Evolutionary conservation across 2,113 vertebrate species (phyloP).

Genomic region (Pelecanus crispus): DNA sequence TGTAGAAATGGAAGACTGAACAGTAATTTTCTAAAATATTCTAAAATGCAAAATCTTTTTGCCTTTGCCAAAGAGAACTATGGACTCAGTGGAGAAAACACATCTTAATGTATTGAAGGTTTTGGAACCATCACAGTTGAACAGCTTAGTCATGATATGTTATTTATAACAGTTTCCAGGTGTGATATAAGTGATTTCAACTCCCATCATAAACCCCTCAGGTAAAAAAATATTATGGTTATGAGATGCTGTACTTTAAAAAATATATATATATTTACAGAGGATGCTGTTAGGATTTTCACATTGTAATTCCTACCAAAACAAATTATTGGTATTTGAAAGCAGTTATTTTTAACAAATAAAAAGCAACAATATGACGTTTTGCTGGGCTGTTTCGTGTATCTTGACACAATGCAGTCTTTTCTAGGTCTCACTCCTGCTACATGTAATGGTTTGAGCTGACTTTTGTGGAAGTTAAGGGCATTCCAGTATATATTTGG

Average conservation of each 20-base stretch:
- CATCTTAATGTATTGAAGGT: not conserved
- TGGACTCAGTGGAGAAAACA: not conserved
- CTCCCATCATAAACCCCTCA: not conserved
- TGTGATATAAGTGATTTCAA: not conserved
- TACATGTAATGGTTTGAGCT: not conserved
- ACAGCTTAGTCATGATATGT: not conserved
- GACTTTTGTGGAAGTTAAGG: not conserved
- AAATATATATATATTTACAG: not conserved
- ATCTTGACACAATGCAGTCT: not conserved
- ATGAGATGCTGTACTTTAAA: not conserved
- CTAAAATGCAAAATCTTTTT: not conserved
- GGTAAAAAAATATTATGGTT: not conserved
- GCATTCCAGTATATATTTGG: not conserved
- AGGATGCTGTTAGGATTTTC: not conserved
- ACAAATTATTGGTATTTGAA: not conserved
- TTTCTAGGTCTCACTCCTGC: not conserved
- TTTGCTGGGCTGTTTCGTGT: not conserved
- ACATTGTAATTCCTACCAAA: not conserved
- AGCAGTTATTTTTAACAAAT: not conserved
- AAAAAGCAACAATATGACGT: not conserved
- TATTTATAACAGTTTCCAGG: not conserved
- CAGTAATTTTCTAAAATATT: not conserved
- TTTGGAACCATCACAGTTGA: not conserved
- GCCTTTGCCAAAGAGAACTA: not conserved
- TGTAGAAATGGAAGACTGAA: constrained; percentile 67